Conservation (phyloP, 2,888 invertebrate species). For the Trisateles emortualis region DNA sequence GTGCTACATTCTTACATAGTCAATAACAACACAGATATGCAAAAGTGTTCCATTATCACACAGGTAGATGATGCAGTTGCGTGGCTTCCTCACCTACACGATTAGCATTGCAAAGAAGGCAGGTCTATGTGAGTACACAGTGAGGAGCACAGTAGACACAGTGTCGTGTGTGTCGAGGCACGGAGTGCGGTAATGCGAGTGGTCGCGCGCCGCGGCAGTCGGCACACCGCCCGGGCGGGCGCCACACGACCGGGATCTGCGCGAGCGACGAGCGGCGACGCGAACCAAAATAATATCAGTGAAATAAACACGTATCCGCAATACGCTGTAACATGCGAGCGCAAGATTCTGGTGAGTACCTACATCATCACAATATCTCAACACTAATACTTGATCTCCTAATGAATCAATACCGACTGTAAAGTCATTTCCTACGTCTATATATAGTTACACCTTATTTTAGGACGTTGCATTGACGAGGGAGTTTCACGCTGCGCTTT, state of each 20-base stretch:
- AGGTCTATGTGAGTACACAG: constrained; percentile 12
- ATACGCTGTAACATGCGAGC: constrained; percentile 73
- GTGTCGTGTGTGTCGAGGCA: constrained; percentile 39
- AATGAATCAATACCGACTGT: constrained; percentile 23
- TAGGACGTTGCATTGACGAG: constrained; percentile 70
- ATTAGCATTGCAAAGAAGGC: constrained; percentile 23
- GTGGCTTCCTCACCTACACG: constrained; percentile 32
- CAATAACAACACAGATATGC: constrained; percentile 33
- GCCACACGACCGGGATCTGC: constrained; percentile 86
- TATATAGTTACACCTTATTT: constrained; percentile 75
- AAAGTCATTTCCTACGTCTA: constrained; percentile 58
- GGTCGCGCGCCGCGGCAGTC: constrained; percentile 69
- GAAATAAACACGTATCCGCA: constrained; percentile 78
- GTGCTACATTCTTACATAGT: constrained; percentile 22
- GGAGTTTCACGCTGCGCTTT: constrained; percentile 66
- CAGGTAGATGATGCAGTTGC: constrained; percentile 26
- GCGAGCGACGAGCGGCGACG: constrained; percentile 76
- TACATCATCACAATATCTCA: constrained; percentile 25
- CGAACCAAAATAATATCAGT: constrained; percentile 76
- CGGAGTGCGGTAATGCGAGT: constrained; percentile 41
- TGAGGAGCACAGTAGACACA: constrained; percentile 25
- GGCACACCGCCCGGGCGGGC: constrained; percentile 86
- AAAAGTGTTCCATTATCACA: constrained; percentile 14
- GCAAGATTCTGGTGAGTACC: constrained; percentile 85
- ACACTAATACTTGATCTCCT: constrained; percentile 25